Percentiles rank a stretch among this genome's conserved stretches.
phyloP scores from a whole-genome alignment of 2,888 invertebrate genomes.

The Caenorhabditis uteleia region DNA sequence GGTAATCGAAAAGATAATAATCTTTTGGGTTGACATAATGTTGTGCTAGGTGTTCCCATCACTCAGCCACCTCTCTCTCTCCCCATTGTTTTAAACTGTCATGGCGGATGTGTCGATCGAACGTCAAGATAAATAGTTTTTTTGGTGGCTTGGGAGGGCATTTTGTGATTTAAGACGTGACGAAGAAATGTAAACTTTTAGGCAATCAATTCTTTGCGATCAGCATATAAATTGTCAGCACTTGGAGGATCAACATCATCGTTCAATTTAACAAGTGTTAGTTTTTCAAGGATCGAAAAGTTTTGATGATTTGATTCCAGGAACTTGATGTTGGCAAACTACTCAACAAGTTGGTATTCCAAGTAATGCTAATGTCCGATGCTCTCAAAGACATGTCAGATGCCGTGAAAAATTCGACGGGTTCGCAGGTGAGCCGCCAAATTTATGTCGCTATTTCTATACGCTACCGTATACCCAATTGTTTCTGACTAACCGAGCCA shows the following conservation, averaged over 20 bases:
- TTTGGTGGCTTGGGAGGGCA: too few species aligned
- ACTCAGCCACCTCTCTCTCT: not conserved
- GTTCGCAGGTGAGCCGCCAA: conserved; percentile 63
- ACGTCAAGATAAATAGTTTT: conserved; percentile 31
- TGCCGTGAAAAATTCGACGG: conserved; percentile 61
- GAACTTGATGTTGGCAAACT: conserved; percentile 84
- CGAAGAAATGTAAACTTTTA: conserved; percentile 33
- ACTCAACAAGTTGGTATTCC: conserved; percentile 90
- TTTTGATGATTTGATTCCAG: conserved; percentile 71
- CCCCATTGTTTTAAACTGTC: too few species aligned
- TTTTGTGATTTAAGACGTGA: conserved; percentile 2
- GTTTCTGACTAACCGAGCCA: too few species aligned
- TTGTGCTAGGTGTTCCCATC: not conserved
- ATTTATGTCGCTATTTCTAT: too few species aligned
- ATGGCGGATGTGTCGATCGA: conserved; percentile 11
- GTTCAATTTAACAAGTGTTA: conserved; percentile 38
- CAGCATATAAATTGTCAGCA: conserved; percentile 80
- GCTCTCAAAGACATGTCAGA: conserved; percentile 73
- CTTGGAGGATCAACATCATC: conserved; percentile 74
- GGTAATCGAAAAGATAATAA: not conserved
- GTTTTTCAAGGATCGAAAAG: not conserved
- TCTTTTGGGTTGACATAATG: conserved; percentile 1
- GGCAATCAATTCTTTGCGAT: conserved; percentile 78
- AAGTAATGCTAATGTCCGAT: conserved; percentile 85
- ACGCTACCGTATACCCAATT: too few species aligned